A percentile compares a stretch with the other conserved stretches of the same genome.
Evolutionary conservation across 92 coral and sea anemone genomes (phyloP).

Genomic region (Desmophyllum pertusum): DNA sequence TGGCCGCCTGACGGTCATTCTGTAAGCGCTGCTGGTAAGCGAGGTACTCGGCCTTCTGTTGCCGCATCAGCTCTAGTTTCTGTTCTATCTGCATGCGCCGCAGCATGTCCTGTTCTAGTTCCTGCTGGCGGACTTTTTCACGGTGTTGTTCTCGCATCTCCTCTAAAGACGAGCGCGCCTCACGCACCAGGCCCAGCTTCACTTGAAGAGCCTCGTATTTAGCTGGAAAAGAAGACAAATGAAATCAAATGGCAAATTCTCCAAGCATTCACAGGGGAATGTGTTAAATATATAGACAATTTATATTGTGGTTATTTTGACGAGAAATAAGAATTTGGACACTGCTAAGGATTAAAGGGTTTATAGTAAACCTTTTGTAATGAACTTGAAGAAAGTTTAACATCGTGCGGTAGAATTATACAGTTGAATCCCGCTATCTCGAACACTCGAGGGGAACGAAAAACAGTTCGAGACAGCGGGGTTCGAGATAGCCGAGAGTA

Average conservation of each 20-base stretch:
- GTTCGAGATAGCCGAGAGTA: no score
- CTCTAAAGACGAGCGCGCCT: conserved; percentile 86
- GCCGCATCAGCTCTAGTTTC: conserved; percentile 94
- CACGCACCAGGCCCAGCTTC: conserved; percentile 83
- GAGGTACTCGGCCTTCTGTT: conserved; percentile 95
- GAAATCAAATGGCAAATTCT: neutral
- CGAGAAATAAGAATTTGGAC: no score
- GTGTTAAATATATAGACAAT: no score
- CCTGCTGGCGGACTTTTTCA: conserved; percentile 96
- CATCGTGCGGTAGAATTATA: no score
- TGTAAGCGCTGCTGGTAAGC: conserved; percentile 93
- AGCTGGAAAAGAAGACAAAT: conserved; percentile 40
- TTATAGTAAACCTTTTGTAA: no score
- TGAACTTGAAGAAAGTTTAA: no score
- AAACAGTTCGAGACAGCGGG: no score
- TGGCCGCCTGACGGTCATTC: conserved; percentile 87
- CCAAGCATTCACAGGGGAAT: no score
- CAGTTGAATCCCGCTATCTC: no score
- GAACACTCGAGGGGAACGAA: no score
- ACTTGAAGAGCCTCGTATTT: conserved; percentile 88
- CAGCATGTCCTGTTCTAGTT: conserved; percentile 97
- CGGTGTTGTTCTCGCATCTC: conserved; percentile 88
- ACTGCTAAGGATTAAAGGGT: no score
- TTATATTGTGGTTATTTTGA: no score
- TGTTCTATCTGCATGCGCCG: conserved; percentile 98